Evolutionary conservation across 2,888 invertebrate genomes (phyloP).

Genomic region (Leptogaster cylindrica): DNA sequence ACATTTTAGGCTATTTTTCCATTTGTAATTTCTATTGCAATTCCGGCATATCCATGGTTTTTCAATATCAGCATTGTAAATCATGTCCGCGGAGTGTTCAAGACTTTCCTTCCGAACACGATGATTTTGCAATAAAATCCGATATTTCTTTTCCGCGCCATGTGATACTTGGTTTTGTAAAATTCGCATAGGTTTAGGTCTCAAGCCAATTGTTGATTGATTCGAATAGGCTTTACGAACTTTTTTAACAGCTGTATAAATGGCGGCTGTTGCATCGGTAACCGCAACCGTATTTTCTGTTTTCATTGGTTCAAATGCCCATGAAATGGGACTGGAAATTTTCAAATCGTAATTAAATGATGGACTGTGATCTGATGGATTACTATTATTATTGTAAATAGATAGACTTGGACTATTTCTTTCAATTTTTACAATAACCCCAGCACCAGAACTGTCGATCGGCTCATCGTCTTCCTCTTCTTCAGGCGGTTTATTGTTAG

Average conservation of each 20-base stretch:
- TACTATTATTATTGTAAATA: conserved; percentile 41
- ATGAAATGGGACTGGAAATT: conserved; percentile 60
- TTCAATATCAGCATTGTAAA: conserved; percentile 61
- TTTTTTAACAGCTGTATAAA: conserved; percentile 40
- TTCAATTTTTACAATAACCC: conserved; percentile 47
- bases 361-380: conserved; percentile 31
- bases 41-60: conserved; percentile 68
- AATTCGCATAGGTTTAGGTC: conserved; percentile 32
- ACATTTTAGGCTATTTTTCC: conserved; percentile 74
- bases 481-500: background rate
- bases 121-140: conserved; percentile 60
- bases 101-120: conserved; percentile 61
- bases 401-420: conserved; percentile 46
- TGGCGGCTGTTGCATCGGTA: conserved; percentile 47
- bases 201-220: conserved; percentile 30
- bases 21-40: conserved; percentile 76
- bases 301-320: conserved; percentile 57
- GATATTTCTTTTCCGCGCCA: conserved; percentile 57
- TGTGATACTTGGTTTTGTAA: conserved; percentile 48
- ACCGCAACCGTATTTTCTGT: conserved; percentile 42
- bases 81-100: conserved; percentile 62
- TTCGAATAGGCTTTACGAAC: conserved; percentile 37
- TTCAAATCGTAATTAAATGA: conserved; percentile 59
- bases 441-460: conserved; percentile 32
- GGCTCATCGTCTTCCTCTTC: conserved; percentile 28